phyloP scores from a whole-genome alignment of 1,140 invertebrate species.

The Heterodera schachtii region DNA sequence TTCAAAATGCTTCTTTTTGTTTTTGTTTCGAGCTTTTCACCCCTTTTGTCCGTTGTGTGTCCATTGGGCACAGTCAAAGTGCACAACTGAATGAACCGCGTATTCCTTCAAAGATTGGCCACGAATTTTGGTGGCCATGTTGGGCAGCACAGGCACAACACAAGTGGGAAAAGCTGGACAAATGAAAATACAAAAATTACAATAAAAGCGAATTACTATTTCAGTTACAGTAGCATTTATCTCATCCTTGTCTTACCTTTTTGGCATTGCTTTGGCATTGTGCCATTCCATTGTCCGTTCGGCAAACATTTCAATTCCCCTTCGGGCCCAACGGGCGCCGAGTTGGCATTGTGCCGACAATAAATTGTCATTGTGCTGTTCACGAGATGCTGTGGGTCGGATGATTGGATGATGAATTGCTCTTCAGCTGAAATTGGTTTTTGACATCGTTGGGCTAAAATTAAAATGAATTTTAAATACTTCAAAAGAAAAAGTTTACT shows the following conservation, averaged over 20 bases:
- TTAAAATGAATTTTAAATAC: not conserved
- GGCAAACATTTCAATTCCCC: not conserved
- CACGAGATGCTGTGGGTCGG: not conserved
- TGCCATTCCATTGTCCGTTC: not conserved
- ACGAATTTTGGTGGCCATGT: not conserved
- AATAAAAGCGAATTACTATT: no score
- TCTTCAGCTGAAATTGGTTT: not conserved
- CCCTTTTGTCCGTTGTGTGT: not conserved
- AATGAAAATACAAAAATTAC: not conserved
- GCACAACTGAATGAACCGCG: not conserved
- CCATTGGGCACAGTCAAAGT: not conserved
- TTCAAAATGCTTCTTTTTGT: no score
- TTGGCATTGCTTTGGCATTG: not conserved
- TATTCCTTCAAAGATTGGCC: not conserved
- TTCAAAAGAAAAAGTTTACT: not conserved
- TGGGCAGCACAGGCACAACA: not conserved
- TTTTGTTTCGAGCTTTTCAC: not conserved
- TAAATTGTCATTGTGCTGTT: not conserved
- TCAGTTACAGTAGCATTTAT: no score
- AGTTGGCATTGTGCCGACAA: not conserved
- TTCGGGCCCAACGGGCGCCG: not conserved
- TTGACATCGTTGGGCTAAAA: not conserved
- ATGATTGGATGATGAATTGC: not conserved
- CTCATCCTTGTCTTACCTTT: not conserved
- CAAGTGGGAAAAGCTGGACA: not conserved